Conservation (phyloP, 92 coral and sea anemone genomes). For the Isaurus tuberculatus region DNA sequence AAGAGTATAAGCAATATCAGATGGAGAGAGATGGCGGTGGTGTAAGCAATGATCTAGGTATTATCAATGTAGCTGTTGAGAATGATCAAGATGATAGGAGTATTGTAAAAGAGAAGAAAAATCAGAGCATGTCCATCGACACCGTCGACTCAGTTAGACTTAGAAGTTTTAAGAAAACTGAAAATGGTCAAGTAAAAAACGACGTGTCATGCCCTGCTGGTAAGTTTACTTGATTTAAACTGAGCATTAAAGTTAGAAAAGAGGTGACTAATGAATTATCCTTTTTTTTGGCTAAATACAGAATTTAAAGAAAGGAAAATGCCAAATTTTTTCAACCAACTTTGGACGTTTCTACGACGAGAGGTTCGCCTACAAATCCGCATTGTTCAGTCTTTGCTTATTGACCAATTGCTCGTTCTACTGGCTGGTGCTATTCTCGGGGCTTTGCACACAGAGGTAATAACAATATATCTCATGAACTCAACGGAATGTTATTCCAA, state of each 20-base stretch:
- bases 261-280: not conserved
- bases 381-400: conserved; percentile 54
- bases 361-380: conserved; percentile 70
- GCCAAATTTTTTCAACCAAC: conserved; percentile 55
- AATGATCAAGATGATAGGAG: not conserved
- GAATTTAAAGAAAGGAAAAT: conserved; percentile 40
- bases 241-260: not conserved
- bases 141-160: conserved; percentile 8
- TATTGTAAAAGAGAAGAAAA: conserved; percentile 9
- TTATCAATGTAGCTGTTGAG: not conserved
- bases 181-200: not conserved
- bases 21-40: conserved; percentile 22
- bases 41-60: not conserved
- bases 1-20: conserved; percentile 35
- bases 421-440: conserved; percentile 69
- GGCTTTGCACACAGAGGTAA: conserved; percentile 56
- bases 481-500: no score
- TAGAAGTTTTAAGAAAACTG: not conserved
- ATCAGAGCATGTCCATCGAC: not conserved
- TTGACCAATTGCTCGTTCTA: conserved; percentile 63
- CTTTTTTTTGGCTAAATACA: not conserved
- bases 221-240: not conserved
- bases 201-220: not conserved
- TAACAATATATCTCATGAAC: not conserved
- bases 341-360: conserved; percentile 57